Percentiles rank a stretch among this genome's conserved stretches.
Conservation (phyloP, 1,140 invertebrate genomes). For the Oedothorax gibbosus region DNA sequence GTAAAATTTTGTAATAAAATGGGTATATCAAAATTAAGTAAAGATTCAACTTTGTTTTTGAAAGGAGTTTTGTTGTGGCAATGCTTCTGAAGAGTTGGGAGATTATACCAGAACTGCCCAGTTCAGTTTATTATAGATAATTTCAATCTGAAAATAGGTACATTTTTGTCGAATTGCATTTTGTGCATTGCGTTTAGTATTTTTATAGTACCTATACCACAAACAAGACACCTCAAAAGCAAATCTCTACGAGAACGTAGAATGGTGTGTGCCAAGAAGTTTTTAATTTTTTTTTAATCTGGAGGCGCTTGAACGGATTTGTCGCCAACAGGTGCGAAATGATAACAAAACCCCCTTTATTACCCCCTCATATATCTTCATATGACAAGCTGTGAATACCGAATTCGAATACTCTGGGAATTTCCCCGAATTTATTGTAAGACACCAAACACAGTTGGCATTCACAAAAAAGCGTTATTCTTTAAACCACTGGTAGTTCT, state of each 20-base stretch:
- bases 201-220: not conserved
- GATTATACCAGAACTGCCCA: too few relatives aligned
- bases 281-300: too few relatives aligned
- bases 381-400: constrained; percentile 30
- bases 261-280: too few relatives aligned
- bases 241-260: too few relatives aligned
- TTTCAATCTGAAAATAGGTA: too few relatives aligned
- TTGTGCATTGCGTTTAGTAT: not conserved
- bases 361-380: not conserved
- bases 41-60: too few relatives aligned
- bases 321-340: constrained; percentile 23
- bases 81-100: too few relatives aligned
- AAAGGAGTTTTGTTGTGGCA: too few relatives aligned
- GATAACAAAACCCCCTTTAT: constrained; percentile 27
- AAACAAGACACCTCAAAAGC: not conserved
- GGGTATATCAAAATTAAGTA: too few relatives aligned
- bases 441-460: not conserved
- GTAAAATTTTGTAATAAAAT: too few relatives aligned
- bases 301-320: not conserved
- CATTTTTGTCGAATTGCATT: too few relatives aligned
- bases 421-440: constrained; percentile 25
- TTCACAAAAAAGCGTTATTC: constrained; percentile 20
- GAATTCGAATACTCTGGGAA: constrained; percentile 15
- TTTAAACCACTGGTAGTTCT: constrained; percentile 13
- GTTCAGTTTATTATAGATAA: too few relatives aligned